Evolutionary conservation across 2,888 invertebrate genomes (phyloP).

Genomic region (Teleogryllus oceanicus): DNA sequence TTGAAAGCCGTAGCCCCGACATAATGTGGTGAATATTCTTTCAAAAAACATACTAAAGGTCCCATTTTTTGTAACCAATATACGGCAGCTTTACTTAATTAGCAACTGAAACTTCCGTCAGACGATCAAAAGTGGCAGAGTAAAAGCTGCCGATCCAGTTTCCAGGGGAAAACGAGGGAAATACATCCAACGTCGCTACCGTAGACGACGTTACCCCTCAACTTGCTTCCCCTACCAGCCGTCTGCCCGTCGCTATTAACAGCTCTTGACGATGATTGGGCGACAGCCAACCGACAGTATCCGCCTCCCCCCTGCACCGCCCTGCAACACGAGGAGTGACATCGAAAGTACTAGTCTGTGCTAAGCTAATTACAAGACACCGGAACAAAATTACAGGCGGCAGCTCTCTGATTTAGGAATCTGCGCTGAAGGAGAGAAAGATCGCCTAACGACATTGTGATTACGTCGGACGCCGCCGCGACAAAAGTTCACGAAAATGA

Average conservation of each 20-base stretch:
- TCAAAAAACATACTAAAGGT: no score
- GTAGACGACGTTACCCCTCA: not conserved
- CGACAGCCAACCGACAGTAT: not conserved
- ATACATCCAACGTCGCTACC: not conserved
- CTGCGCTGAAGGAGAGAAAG: not conserved
- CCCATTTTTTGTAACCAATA: no score
- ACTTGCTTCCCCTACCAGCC: not conserved
- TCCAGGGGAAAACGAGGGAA: not conserved
- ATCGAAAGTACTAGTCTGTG: not conserved
- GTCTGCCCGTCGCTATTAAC: no score
- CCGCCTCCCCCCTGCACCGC: not conserved
- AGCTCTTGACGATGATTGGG: not conserved
- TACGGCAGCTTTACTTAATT: not conserved
- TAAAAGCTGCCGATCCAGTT: not conserved
- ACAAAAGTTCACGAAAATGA: not conserved
- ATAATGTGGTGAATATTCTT: no score
- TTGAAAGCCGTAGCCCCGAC: no score
- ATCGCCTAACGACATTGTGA: not conserved
- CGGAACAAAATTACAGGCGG: not conserved
- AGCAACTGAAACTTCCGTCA: not conserved
- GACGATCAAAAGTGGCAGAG: not conserved
- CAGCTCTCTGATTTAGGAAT: constrained; percentile 8
- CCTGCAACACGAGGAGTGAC: not conserved
- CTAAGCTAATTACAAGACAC: constrained; percentile 18
- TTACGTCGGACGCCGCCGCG: not conserved